Evolutionary conservation across 64 coral and sea anemone species (phyloP), one percentile per base, ranked within the genome.

Genomic region (Pachyseris speciosa): DNA sequence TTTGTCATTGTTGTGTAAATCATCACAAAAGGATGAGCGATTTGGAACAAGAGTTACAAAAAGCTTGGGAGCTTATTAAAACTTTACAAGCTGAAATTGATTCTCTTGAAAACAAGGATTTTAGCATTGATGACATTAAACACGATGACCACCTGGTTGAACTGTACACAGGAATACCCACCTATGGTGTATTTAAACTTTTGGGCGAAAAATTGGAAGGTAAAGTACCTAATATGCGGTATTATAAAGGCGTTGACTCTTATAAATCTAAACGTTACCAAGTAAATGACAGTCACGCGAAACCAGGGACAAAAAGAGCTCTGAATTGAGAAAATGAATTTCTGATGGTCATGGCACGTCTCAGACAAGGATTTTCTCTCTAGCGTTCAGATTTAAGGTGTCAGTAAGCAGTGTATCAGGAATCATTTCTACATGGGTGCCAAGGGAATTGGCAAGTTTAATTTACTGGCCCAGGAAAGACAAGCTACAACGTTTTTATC

Each of bases 251-350:
- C 1, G 17, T 19, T 49, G 75, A 44, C n/a, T 90, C 87, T 33
- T 57, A 90, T 16, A 43, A 64, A 48, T 26, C 30, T 7, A 90
- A 78, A 53, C 0, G 36, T 9, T 91, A 84, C 37, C 89, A 91
- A 63, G 38, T 44, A n/a, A 55, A 80, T 42, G 38, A 57, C 10
- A 34, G 75, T 34, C 8, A 72, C 22, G 63, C 34, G 16, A 91
- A 91, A 28, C 89, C 89, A 43, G 78, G 89, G 3, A 75, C 38
- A 63, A 91, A 84, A 55, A 74, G 89, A 78, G 34, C 64, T 71
- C 50, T 52, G 26, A 52, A 60, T 51, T 31, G 44, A 49, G 84
- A 71, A 86, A 64, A 86, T 22, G 65, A 72, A 19, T 52, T 72
- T 0, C 70, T 86, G 34, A n/a, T 86, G 42, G 70, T 69, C 16